A percentile compares a stretch with the other conserved stretches of the same genome.
These are phyloP conservation scores for Sus cebifrons DNA, from an alignment of 2,797 vertebrate genomes.

Conservation along the genomic window DNA sequence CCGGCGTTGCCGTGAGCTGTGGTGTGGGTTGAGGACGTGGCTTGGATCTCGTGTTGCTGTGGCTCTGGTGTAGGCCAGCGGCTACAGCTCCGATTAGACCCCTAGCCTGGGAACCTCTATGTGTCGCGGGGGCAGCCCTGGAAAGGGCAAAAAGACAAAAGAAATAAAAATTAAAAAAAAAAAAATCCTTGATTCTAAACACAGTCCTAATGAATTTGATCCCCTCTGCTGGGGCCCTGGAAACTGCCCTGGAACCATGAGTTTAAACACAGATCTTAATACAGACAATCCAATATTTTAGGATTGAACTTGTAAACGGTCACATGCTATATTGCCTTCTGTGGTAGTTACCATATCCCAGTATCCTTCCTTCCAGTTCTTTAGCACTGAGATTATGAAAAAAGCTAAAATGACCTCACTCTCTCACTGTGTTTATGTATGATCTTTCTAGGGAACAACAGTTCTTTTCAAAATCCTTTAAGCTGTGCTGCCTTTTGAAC, in stretches of 20 bases:
- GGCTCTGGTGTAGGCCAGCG: no score
- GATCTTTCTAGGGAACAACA: background rate
- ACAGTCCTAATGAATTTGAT: background rate
- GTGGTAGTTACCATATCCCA: background rate
- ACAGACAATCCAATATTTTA: background rate
- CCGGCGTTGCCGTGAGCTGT: no score
- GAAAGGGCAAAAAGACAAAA: no score
- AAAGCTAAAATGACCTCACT: background rate
- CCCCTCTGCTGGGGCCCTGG: background rate
- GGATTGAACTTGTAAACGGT: background rate
- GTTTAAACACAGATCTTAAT: background rate
- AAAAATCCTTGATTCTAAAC: background rate
- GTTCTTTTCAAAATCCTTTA: conserved; percentile 20
- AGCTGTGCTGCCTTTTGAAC: conserved; percentile 35
- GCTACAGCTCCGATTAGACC: no score
- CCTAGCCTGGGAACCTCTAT: no score
- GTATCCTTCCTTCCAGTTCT: background rate
- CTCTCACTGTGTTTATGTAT: background rate
- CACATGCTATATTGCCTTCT: background rate
- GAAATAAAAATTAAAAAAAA: no score
- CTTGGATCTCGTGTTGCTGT: no score
- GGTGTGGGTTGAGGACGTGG: no score
- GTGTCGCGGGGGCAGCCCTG: no score
- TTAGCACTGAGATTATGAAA: background rate
- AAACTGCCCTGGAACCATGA: background rate